Percentiles rank a stretch among this genome's conserved stretches.
Conservation (phyloP, 2,888 invertebrate species). For the Orthosia gothica region DNA sequence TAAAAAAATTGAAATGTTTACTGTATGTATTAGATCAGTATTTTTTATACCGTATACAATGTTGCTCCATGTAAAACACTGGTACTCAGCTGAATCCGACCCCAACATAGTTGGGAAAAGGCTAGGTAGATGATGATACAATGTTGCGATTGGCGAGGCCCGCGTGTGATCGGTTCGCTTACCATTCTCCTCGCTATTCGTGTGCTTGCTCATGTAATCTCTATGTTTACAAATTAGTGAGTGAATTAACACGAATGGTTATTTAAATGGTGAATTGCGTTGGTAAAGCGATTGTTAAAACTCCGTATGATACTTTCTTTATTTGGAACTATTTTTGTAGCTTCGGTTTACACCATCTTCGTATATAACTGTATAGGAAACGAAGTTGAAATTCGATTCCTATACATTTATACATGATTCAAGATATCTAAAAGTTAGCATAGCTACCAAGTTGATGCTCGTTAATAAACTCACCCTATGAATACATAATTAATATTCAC, state of each 20-base stretch:
- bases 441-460: constrained; percentile 9
- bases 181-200: constrained; percentile 23
- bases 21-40: constrained; percentile 3
- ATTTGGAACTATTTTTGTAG: neutral
- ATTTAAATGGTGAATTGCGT: constrained; percentile 1
- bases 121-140: too few relatives aligned
- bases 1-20: neutral
- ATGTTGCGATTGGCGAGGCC: constrained; percentile 8
- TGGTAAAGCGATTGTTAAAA: constrained; percentile 7
- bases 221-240: constrained; percentile 19
- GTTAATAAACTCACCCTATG: constrained; percentile 17
- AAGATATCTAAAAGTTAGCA: neutral
- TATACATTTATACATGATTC: too few relatives aligned
- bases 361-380: neutral
- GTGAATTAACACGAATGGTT: neutral
- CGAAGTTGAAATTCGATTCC: too few relatives aligned
- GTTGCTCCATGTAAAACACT: too few relatives aligned
- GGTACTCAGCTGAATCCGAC: too few relatives aligned
- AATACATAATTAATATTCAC: neutral
- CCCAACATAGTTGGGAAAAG: too few relatives aligned
- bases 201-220: constrained; percentile 3
- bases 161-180: constrained; percentile 16
- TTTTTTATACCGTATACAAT: neutral
- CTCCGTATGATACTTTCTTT: neutral
- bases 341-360: neutral